These are phyloP conservation scores for Clivina fossor DNA, from an alignment of 2,888 invertebrate genomes.

Conservation along the genomic window DNA sequence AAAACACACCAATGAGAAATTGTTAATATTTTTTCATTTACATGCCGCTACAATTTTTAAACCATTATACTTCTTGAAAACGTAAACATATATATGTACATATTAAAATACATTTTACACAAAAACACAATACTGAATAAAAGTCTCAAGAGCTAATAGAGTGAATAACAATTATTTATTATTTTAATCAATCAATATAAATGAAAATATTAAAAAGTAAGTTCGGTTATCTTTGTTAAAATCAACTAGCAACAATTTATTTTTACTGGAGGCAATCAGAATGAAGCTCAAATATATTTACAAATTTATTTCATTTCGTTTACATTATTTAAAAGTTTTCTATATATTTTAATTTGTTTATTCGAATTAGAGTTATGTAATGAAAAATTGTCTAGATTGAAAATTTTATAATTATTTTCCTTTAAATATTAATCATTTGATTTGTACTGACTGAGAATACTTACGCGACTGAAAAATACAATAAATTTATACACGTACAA, in stretches of 20 bases:
- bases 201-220: constrained; percentile 1
- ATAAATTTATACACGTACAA: constrained; percentile 13
- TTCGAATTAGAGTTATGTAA: too few relatives aligned
- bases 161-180: constrained; percentile 21
- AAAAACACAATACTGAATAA: constrained; percentile 33
- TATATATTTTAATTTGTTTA: too few relatives aligned
- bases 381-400: too few relatives aligned
- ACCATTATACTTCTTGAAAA: constrained; percentile 13
- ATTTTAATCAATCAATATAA: constrained; percentile 17
- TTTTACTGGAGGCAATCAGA: background rate
- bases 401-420: constrained; percentile 13
- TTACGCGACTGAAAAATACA: constrained; percentile 17
- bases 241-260: constrained; percentile 12
- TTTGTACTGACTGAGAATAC: constrained; percentile 24
- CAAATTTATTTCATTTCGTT: too few relatives aligned
- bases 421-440: constrained; percentile 9
- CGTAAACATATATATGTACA: constrained; percentile 30
- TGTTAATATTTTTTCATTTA: constrained; percentile 25
- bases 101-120: constrained; percentile 30
- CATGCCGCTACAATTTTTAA: constrained; percentile 17
- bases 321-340: too few relatives aligned
- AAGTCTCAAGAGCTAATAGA: constrained; percentile 22
- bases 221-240: constrained; percentile 16
- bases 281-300: constrained; percentile 7
- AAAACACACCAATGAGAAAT: constrained; percentile 31